Evolutionary conservation across 2,888 invertebrate genomes (phyloP).

Genomic region (Agapostemon virescens): DNA sequence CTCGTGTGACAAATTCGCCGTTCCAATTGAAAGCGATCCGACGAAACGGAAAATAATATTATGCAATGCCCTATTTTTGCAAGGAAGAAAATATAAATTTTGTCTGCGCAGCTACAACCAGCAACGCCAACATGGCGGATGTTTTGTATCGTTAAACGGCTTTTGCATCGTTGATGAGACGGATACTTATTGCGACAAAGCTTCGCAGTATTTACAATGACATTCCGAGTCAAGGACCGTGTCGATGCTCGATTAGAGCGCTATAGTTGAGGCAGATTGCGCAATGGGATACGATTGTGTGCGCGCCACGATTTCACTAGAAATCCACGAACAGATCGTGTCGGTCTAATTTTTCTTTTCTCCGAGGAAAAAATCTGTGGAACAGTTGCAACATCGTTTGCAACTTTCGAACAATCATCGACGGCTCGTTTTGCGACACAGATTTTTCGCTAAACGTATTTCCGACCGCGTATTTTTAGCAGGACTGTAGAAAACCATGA

Average conservation of each 20-base stretch:
- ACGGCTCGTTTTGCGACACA: background rate
- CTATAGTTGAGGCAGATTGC: background rate
- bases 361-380: background rate
- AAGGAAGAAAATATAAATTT: no score
- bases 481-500: no score
- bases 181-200: background rate
- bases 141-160: background rate
- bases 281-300: conserved; percentile 17
- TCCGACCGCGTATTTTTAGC: background rate
- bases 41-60: background rate
- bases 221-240: background rate
- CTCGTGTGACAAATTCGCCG: background rate
- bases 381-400: background rate
- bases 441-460: background rate
- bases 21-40: background rate
- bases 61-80: no score
- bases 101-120: no score
- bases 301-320: conserved; percentile 15
- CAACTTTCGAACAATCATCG: background rate
- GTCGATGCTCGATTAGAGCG: conserved; percentile 8
- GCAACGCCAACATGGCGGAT: no score
- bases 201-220: background rate
- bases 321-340: conserved; percentile 6
- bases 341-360: background rate
- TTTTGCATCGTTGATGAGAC: background rate